A percentile compares a stretch with the other conserved stretches of the same genome.
These are phyloP conservation scores for Chydorus sphaericus DNA, from an alignment of 2,888 invertebrate species.

Conservation along the genomic window DNA sequence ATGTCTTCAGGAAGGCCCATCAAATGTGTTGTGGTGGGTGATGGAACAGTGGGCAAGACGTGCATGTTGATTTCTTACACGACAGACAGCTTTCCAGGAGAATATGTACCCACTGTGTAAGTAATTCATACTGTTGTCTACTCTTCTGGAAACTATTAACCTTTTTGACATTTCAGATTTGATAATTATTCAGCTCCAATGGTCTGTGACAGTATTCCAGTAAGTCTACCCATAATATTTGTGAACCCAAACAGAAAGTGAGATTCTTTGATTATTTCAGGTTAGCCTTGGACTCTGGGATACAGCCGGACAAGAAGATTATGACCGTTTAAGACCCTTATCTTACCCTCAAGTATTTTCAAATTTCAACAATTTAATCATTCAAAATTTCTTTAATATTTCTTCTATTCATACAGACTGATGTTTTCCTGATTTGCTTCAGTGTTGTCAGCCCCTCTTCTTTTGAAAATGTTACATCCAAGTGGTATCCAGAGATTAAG, in stretches of 20 bases:
- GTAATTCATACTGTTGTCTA: slow-evolving; percentile 22
- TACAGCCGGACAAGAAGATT: slow-evolving; percentile 95
- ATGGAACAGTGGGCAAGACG: slow-evolving; percentile 43
- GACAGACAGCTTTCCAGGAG: slow-evolving; percentile 41
- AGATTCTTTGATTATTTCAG: background rate
- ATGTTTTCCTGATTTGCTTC: slow-evolving; percentile 98
- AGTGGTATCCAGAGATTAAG: slow-evolving; percentile 99
- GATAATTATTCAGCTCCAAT: slow-evolving; percentile 98
- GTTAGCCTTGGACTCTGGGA: slow-evolving; percentile 93
- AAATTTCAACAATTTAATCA: background rate
- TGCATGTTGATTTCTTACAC: slow-evolving; percentile 45
- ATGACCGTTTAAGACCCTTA: slow-evolving; percentile 85
- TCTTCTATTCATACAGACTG: slow-evolving; percentile 49
- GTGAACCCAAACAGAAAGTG: background rate
- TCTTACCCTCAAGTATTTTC: slow-evolving; percentile 68
- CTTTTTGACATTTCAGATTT: slow-evolving; percentile 45
- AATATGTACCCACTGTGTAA: slow-evolving; percentile 44
- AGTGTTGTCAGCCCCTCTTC: slow-evolving; percentile 98
- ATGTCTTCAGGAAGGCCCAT: slow-evolving; percentile 33
- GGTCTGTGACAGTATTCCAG: slow-evolving; percentile 95
- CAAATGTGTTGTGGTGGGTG: slow-evolving; percentile 44
- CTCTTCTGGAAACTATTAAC: background rate
- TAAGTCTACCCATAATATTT: background rate
- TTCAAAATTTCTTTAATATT: slow-evolving; percentile 1
- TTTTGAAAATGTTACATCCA: slow-evolving; percentile 97